These are phyloP conservation scores for Caenorhabditis brenneri DNA, from an alignment of 1,140 invertebrate genomes.

Conservation along the genomic window DNA sequence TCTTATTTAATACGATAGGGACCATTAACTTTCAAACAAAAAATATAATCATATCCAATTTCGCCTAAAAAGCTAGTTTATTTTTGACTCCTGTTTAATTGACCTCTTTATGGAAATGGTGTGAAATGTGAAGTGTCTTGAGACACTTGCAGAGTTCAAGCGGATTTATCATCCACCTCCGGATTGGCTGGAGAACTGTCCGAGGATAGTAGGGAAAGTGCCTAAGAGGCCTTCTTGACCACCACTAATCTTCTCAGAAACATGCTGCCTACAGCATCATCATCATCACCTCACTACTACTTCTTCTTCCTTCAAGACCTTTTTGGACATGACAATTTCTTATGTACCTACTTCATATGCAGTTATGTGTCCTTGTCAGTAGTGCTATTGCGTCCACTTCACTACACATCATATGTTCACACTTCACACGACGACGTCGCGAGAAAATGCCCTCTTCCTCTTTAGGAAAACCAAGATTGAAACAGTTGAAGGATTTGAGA, in stretches of 20 bases:
- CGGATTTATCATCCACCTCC: conserved; percentile 35
- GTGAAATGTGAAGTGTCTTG: conserved; percentile 12
- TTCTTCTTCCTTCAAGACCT: background rate
- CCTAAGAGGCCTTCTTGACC: conserved; percentile 24
- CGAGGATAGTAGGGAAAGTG: background rate
- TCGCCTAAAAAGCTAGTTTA: background rate
- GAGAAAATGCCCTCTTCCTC: conserved; percentile 4
- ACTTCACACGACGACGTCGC: conserved; percentile 30
- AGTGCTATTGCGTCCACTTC: conserved; percentile 41
- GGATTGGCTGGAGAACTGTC: conserved; percentile 36
- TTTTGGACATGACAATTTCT: conserved; percentile 31
- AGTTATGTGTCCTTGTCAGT: conserved; percentile 43
- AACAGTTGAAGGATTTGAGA: conserved; percentile 24
- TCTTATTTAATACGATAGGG: background rate
- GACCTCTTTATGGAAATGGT: background rate
- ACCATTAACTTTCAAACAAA: background rate
- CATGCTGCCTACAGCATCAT: background rate
- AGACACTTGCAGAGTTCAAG: conserved; percentile 36
- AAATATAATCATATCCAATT: too few species aligned
- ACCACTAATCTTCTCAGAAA: conserved; percentile 39
- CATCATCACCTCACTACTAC: too few species aligned
- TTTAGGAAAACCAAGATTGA: conserved; percentile 33
- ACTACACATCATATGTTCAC: conserved; percentile 40
- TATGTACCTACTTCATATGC: conserved; percentile 40
- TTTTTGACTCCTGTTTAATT: background rate